Evolutionary conservation across 2,113 vertebrate genomes (phyloP).

Genomic region (Cyphotilapia sp.): DNA sequence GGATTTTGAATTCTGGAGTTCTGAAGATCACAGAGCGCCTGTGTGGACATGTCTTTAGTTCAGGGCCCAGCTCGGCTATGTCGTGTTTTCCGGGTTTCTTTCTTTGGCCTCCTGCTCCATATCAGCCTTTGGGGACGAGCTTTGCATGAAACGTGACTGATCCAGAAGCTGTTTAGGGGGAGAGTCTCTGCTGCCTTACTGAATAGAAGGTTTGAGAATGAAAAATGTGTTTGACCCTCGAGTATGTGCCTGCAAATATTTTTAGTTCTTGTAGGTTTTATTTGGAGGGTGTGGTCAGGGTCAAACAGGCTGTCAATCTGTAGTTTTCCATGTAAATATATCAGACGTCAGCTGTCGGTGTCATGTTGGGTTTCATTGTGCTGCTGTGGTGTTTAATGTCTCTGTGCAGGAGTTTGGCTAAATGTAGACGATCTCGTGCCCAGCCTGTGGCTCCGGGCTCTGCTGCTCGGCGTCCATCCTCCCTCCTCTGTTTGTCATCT

Average conservation of each 20-base stretch:
- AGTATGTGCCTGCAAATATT: neutral
- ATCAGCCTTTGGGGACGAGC: neutral
- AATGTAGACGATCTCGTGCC: too few relatives aligned
- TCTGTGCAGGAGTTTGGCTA: neutral
- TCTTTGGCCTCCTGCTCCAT: neutral
- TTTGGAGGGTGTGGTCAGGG: neutral
- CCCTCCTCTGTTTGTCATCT: neutral
- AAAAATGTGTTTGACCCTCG: neutral
- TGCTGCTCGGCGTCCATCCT: neutral
- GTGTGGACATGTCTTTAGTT: neutral
- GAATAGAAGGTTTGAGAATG: neutral
- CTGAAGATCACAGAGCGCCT: rapidly evolving
- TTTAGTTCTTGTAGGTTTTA: neutral
- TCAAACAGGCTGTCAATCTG: neutral
- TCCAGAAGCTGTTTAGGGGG: neutral
- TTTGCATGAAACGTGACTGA: neutral
- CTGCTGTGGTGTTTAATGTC: neutral
- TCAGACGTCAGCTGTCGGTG: neutral
- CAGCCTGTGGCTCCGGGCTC: neutral
- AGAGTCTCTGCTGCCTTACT: neutral
- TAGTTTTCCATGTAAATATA: neutral
- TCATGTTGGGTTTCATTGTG: neutral
- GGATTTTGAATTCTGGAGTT: neutral
- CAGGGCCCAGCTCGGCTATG: neutral
- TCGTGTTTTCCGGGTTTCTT: neutral